Conservation (phyloP, 2,113 vertebrate genomes). For the Oreochromis aureus region DNA sequence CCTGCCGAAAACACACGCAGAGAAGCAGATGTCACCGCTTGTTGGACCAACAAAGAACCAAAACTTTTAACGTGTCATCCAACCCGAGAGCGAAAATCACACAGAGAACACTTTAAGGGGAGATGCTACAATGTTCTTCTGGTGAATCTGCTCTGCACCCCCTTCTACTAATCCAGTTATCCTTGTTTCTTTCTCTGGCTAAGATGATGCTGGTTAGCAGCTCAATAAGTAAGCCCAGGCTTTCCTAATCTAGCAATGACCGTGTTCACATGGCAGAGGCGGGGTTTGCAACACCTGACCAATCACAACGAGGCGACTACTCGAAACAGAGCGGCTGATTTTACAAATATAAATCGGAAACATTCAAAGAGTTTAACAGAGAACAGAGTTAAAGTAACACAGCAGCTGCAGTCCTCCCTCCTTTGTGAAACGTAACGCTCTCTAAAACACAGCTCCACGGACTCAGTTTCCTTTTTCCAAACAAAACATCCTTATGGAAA, state of each 20-base stretch:
- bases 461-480: background rate
- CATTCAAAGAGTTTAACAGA: background rate
- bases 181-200: background rate
- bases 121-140: background rate
- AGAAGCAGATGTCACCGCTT: background rate
- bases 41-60: background rate
- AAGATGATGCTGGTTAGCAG: background rate
- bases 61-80: background rate
- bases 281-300: background rate
- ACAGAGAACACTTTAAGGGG: background rate
- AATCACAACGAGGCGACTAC: background rate
- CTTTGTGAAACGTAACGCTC: background rate
- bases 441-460: background rate
- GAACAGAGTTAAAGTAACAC: background rate
- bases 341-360: background rate
- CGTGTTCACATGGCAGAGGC: background rate
- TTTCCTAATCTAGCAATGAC: background rate
- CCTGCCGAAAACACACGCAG: constrained; percentile 55
- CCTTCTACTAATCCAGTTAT: background rate
- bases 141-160: background rate
- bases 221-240: background rate
- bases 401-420: background rate
- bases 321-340: background rate
- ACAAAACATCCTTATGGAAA: background rate
- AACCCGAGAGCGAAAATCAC: background rate